Conservation (phyloP, 2,888 invertebrate species). For the Saturnia japonica region DNA sequence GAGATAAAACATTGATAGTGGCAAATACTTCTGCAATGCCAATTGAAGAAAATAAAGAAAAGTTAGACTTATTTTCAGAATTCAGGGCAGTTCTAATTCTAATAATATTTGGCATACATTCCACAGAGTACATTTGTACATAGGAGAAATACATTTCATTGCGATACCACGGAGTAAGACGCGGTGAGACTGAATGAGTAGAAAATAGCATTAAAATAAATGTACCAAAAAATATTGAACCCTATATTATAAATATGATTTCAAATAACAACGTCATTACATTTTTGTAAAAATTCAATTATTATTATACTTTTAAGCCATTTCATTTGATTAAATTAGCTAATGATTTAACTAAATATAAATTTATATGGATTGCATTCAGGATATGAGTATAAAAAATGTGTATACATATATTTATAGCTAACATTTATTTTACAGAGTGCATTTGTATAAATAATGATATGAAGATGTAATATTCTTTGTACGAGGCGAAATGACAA, state of each 20-base stretch:
- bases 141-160: too few species aligned
- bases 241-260: background rate
- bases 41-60: background rate
- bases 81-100: background rate
- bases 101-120: background rate
- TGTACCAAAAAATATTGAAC: too few species aligned
- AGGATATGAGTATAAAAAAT: too few species aligned
- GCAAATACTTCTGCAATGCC: background rate
- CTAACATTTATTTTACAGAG: background rate
- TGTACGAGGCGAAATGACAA: conserved; percentile 54
- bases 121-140: conserved; percentile 8
- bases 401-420: too few species aligned
- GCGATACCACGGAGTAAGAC: too few species aligned
- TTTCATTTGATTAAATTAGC: too few species aligned
- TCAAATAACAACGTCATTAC: background rate
- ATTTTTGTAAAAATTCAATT: background rate
- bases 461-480: conserved; percentile 48
- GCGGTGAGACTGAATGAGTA: background rate
- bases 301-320: too few species aligned
- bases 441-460: conserved; percentile 36
- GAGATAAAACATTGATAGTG: background rate
- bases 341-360: too few species aligned
- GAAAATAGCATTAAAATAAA: background rate
- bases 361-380: too few species aligned
- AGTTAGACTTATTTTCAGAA: background rate